Evolutionary conservation across 2,888 invertebrate genomes (phyloP), one percentile per base, ranked within the genome.

Genomic region (Philopedon plagiatum): DNA sequence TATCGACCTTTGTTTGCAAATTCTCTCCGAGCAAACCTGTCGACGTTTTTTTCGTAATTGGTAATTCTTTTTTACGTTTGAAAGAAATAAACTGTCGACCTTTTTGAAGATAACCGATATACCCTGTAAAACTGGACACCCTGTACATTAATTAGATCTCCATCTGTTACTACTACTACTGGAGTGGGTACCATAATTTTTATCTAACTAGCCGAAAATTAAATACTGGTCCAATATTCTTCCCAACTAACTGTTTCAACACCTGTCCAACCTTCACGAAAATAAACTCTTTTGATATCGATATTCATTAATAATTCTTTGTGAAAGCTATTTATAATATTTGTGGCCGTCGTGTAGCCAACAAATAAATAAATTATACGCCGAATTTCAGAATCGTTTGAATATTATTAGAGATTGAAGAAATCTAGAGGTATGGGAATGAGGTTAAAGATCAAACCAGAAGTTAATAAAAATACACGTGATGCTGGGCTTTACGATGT

Each of bases 371-470:
- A 61, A 61, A 61, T 61, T 61, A 61, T 19, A 44, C 29, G 60
- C 26, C 18, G 18, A 29, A 44, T 44, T 41, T 18, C 5, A 44
- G 13, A 29, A n/a, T 39, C 8, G 21, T 57, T 41, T 60, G 58
- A 60, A 60, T 60, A 60, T 60, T 41, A 15, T n/a, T n/a, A n/a
- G n/a, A 44, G 19, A 26, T 29, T 11, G 26, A 61, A 44, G 60
- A 44, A 61, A 44, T 61, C 44, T 44, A 61, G 15, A 29, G 29
- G 5, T 61, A 23, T 61, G 60, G 60, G 60, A 61, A 61, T 44
- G 60, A 61, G 60, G 60, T 61, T 61, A 61, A 26, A 61, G 60
- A 61, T 61, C 60, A 61, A 61, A 61, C 46, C 60, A 39, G 60
- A 60, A 41, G 60, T 60, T 60, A 41, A 21, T 29, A 51, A 26